Evolutionary conservation across 2,797 vertebrate species (phyloP).

Genomic region (Labeo calbasu): DNA sequence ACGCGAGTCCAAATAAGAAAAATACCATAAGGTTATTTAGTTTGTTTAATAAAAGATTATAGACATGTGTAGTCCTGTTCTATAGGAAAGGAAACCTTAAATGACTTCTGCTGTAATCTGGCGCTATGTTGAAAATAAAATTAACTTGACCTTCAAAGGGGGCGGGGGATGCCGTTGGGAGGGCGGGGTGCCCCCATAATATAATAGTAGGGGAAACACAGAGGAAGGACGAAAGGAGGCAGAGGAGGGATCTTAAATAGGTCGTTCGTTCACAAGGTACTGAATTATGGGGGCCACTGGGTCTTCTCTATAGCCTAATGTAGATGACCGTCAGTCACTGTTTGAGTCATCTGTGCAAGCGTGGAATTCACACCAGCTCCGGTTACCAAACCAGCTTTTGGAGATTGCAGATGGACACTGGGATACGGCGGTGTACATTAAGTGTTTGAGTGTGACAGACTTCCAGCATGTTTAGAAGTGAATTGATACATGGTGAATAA

Average conservation of each 20-base stretch:
- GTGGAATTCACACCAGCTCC: conserved; percentile 78
- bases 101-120: too few species aligned
- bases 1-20: too few species aligned
- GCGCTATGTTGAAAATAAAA: too few species aligned
- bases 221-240: conserved; percentile 34
- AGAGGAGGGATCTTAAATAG: conserved; percentile 54
- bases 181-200: too few species aligned
- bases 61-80: too few species aligned
- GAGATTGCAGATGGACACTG: conserved; percentile 63
- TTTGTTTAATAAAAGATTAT: too few species aligned
- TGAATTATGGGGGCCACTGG: conserved; percentile 4
- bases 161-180: too few species aligned
- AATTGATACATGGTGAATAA: conserved; percentile 3
- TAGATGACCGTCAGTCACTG: conserved; percentile 68
- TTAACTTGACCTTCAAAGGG: too few species aligned
- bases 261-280: conserved; percentile 16
- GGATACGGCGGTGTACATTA: conserved; percentile 21
- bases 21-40: too few species aligned
- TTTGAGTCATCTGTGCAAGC: conserved; percentile 69
- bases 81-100: too few species aligned
- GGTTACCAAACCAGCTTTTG: conserved; percentile 65
- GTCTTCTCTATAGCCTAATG: conserved; percentile 49
- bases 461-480: conserved; percentile 2
- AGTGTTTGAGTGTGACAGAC: conserved; percentile 1
- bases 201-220: too few species aligned